Evolutionary conservation across 2,797 vertebrate genomes (phyloP).

Genomic region (Ataeniobius toweri): DNA sequence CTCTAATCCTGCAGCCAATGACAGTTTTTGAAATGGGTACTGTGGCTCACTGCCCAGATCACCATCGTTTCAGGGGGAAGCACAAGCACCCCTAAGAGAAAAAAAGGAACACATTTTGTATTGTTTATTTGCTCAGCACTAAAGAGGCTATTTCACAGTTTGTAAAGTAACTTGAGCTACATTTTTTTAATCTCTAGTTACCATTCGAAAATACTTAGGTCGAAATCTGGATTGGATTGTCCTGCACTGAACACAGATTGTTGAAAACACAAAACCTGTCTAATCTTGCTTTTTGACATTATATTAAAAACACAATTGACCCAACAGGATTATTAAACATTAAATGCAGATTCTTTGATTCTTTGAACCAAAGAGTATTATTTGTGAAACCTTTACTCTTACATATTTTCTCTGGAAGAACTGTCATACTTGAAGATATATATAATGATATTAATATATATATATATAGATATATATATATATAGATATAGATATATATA

Average conservation of each 20-base stretch:
- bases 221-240: not conserved
- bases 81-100: not conserved
- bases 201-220: not conserved
- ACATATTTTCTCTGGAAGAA: no score
- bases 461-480: no score
- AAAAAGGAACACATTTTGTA: not conserved
- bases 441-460: no score
- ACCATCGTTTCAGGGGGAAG: not conserved
- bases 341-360: no score
- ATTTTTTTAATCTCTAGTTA: not conserved
- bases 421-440: no score
- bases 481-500: no score
- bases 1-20: not conserved
- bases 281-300: not conserved
- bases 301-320: not conserved
- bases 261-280: not conserved
- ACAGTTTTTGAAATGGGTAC: not conserved
- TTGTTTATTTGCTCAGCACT: not conserved
- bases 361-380: no score
- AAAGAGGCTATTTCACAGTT: not conserved
- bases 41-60: not conserved
- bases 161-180: no score
- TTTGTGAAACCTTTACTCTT: no score
- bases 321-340: not conserved
- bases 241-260: not conserved